Evolutionary conservation across 2,888 invertebrate species (phyloP).

Genomic region (Cistogaster globosa): DNA sequence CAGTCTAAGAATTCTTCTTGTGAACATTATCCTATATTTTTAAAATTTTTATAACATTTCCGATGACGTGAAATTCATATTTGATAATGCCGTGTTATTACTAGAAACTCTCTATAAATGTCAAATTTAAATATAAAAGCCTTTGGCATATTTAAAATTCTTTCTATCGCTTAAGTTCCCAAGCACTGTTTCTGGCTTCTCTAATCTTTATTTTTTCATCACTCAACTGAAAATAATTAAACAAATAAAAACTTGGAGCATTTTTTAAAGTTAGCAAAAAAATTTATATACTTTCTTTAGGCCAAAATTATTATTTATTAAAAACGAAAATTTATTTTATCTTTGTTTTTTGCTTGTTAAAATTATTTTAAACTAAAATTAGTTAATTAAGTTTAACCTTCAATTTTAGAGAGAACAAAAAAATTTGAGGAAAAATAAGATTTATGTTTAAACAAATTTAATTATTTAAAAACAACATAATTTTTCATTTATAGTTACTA

Average conservation of each 20-base stretch:
- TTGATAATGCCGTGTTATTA: too few species aligned
- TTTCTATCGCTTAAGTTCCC: too few species aligned
- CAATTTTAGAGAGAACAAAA: slow-evolving; percentile 30
- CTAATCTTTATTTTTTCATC: background rate
- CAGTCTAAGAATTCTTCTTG: too few species aligned
- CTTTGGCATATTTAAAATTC: too few species aligned
- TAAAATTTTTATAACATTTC: too few species aligned
- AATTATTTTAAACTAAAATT: slow-evolving; percentile 45
- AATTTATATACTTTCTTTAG: slow-evolving; percentile 16
- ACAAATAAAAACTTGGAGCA: slow-evolving; percentile 49
- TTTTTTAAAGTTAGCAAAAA: slow-evolving; percentile 34
- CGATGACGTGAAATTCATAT: too few species aligned
- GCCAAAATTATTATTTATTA: slow-evolving; percentile 71
- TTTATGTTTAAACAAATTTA: background rate
- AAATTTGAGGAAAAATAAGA: background rate
- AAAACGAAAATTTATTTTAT: slow-evolving; percentile 70
- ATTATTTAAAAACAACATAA: slow-evolving; percentile 71
- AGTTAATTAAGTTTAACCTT: slow-evolving; percentile 52
- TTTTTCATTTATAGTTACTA: slow-evolving; percentile 55
- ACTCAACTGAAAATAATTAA: slow-evolving; percentile 19
- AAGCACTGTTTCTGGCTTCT: background rate
- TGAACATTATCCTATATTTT: too few species aligned
- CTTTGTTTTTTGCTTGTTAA: slow-evolving; percentile 41
- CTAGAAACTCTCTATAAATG: too few species aligned
- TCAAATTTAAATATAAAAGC: too few species aligned